Base-by-base conservation (phyloP, 2,888 invertebrate genomes). In the Enchytraeus crypticus region DNA sequence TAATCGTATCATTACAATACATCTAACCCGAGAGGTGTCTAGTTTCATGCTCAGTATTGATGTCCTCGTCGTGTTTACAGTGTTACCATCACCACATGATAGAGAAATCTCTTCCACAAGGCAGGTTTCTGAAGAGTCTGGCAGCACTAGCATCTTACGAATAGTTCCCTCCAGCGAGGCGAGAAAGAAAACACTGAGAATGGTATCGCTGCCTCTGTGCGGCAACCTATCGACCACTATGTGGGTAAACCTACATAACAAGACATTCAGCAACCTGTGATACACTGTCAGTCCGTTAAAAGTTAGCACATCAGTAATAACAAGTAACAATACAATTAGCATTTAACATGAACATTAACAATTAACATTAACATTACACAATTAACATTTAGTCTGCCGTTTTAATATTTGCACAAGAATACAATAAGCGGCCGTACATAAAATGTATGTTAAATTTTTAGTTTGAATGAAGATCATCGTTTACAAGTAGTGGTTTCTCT, bases 191-290 rank as follows among this genome's bases (percentile, higher is more conserved):
- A 92, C 86, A 57, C 88, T 86, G 49, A 90, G 85, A 26, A 57
- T 30, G 18, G 2, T n/a, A 23, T 27, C 47, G 23, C 29, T 14
- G 57, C 84, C 81, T 75, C 89, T 88, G 0, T 88, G 88, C 26
- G 84, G 81, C 0, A 90, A 84, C 53, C 86, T 84, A 75, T 92
- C 91, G n/a, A 90, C 85, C 0, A 90, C 88, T 57, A 93, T 72
- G 62, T 79, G 77, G 8, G 72, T 76, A 72, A 77, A 78, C 64
- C 80, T 79, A n/a, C n/a, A n/a, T n/a, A n/a, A n/a, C n/a, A n/a
- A n/a, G n/a, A n/a, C n/a, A n/a, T n/a, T n/a, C n/a, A n/a, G n/a
- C n/a, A n/a, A n/a, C n/a, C n/a, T n/a, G n/a, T n/a, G n/a, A n/a
- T n/a, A n/a, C n/a, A n/a, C n/a, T n/a, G n/a, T n/a, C n/a, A n/a